Base-by-base conservation (phyloP, 2,888 invertebrate genomes). In the Bedellia somnulentella region DNA sequence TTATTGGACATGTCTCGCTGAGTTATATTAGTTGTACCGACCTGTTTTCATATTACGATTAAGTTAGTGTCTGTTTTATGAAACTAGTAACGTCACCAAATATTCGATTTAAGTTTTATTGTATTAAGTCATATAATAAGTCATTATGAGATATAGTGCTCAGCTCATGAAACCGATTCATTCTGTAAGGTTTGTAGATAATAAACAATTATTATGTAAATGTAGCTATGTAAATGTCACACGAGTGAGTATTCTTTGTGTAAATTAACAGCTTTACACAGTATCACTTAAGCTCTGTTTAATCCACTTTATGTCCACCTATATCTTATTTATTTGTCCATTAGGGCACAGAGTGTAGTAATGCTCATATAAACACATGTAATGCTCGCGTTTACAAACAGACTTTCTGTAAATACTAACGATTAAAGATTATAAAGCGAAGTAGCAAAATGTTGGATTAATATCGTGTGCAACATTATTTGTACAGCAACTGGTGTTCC, bases 231-330 rank as follows among this genome's bases (percentile, higher is more conserved):
- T n/a, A n/a, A n/a, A n/a, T n/a, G n/a, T n/a, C n/a, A n/a, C 71
- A 73, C 71, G 70, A 75, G 60, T 73, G 71, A n/a, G n/a, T n/a
- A n/a, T n/a, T n/a, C n/a, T n/a, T 66, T 66, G 64, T 73, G 67
- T 75, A 71, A 71, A 73, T 70, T 61, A 68, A 60, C 73, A 66
- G 70, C 70, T 73, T 71, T 70, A 73, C 70, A 61, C 64, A 70
- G 70, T 61, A 56, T 59, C 60, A 63, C 63, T 58, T 55, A 47
- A 53, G n/a, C n/a, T n/a, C n/a, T n/a, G n/a, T n/a, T n/a, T n/a
- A n/a, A n/a, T n/a, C n/a, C n/a, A n/a, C n/a, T n/a, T n/a, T n/a
- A n/a, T n/a, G n/a, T n/a, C n/a, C n/a, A n/a, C n/a, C n/a, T n/a
- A n/a, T n/a, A n/a, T n/a, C n/a, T n/a, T n/a, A n/a, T n/a, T n/a